Base-by-base conservation (phyloP, 1,140 invertebrate genomes). In the Lutraria rhynchaena region DNA sequence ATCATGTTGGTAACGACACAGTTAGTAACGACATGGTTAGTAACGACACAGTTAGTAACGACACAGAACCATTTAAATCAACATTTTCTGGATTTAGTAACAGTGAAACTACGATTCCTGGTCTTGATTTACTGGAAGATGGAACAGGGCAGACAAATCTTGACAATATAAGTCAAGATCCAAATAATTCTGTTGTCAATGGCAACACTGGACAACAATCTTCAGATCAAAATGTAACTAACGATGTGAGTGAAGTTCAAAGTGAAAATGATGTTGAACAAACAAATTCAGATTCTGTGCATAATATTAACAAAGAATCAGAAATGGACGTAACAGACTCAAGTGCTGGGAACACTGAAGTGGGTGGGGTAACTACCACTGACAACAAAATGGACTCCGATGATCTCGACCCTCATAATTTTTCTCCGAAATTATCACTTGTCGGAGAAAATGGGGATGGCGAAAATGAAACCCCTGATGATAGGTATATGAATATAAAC, bases 61-160 rank as follows among this genome's bases (percentile, higher is more conserved):
- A n/a, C 51, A 53, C 24, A n/a, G 19, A 53, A n/a, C n/a, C n/a
- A n/a, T n/a, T 58, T 24, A 24, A 29, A 13, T 55, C 69, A 19
- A 35, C 49, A 31, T 74, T 74, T 29, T 41, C 53, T 22, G 57
- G 71, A 27, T 74, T 74, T 29, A 61, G 46, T 37, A 31, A 31
- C 17, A 58, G 41, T 37, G 57, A 41, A n/a, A 51, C 11, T 29
- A 46, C 17, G 9, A 78, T 78, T 78, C 75, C 75, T 17, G 75
- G 75, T 22, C 58, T 78, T 24, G 75, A 78, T 69, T 69, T 78
- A 67, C 11, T 78, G 4, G 75, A 49, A 0, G 75, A 53, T 35
- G 61, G n/a, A 44, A 55, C 27, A 17, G 27, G 17, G 3, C 22
- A 33, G 31, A 17, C 5, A 55, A 35, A 33, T 55, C n/a, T 27